Evolutionary conservation across 2,797 vertebrate genomes (phyloP).

Genomic region (Gallinago nigripennis): DNA sequence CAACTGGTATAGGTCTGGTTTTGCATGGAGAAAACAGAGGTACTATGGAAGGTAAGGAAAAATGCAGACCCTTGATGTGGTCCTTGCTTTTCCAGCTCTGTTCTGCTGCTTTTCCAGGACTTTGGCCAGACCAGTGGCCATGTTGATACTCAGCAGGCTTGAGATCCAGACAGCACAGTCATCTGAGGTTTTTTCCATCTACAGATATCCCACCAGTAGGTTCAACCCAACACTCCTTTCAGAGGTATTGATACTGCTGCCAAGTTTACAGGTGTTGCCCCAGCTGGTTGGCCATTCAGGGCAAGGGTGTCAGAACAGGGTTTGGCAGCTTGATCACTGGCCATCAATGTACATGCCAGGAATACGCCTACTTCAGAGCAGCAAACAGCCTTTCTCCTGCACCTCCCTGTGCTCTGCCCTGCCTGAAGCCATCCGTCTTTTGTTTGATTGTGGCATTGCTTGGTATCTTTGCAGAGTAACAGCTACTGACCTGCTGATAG

Average conservation of each 20-base stretch:
- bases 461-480: neutral
- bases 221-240: neutral
- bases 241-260: neutral
- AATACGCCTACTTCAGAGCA: neutral
- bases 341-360: neutral
- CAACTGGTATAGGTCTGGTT: neutral
- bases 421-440: neutral
- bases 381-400: neutral
- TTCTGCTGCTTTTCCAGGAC: neutral
- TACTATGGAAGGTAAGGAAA: neutral
- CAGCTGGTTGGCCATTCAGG: neutral
- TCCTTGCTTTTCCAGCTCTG: neutral
- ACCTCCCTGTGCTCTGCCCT: neutral
- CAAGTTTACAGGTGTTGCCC: conserved; percentile 1
- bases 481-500: neutral
- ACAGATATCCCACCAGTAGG: neutral
- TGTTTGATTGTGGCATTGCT: neutral
- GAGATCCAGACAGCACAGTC: neutral
- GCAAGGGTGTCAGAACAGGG: neutral
- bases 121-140: neutral
- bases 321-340: neutral
- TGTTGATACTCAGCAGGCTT: neutral
- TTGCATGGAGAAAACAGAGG: neutral
- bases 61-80: neutral
- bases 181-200: neutral